A percentile compares a stretch with the other conserved stretches of the same genome.
Conservation (phyloP, 2,113 vertebrate genomes). For the Nibea albiflora region DNA sequence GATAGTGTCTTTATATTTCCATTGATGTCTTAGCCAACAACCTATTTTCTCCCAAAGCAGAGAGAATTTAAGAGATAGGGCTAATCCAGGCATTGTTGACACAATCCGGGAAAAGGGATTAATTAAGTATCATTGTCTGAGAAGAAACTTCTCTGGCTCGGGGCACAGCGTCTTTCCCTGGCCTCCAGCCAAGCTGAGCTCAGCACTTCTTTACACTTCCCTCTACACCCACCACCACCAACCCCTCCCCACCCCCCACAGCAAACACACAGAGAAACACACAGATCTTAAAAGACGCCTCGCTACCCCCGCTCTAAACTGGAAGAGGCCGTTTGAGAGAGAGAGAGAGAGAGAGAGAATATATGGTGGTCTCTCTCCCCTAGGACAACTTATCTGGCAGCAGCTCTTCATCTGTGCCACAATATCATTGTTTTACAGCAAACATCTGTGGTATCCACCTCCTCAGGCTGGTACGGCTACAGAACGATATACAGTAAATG, state of each 20-base stretch:
- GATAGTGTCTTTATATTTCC: conserved; percentile 57
- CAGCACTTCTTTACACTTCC: conserved; percentile 77
- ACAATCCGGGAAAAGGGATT: conserved; percentile 80
- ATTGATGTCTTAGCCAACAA: conserved; percentile 56
- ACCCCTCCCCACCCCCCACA: not conserved
- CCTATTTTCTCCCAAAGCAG: conserved; percentile 43
- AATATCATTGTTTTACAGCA: conserved; percentile 38
- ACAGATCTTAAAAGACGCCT: conserved; percentile 46
- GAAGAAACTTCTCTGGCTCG: conserved; percentile 76
- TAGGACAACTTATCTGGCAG: conserved; percentile 50
- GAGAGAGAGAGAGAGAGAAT: conserved; percentile 20
- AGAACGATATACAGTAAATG: conserved; percentile 6
- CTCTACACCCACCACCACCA: not conserved
- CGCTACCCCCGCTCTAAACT: conserved; percentile 36
- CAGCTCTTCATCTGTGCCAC: conserved; percentile 50
- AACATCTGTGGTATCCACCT: conserved; percentile 10
- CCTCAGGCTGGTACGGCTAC: not conserved
- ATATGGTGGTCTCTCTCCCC: conserved; percentile 45
- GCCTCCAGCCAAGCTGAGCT: conserved; percentile 81
- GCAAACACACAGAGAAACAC: conserved; percentile 46
- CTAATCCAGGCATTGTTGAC: conserved; percentile 83
- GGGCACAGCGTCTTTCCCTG: conserved; percentile 70
- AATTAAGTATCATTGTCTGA: conserved; percentile 84
- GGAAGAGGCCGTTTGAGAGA: conserved; percentile 31
- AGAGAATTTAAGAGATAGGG: conserved; percentile 70